Evolutionary conservation across 2,797 vertebrate species (phyloP), one percentile per base, ranked within the genome.

Genomic region (Sebastes goodei): DNA sequence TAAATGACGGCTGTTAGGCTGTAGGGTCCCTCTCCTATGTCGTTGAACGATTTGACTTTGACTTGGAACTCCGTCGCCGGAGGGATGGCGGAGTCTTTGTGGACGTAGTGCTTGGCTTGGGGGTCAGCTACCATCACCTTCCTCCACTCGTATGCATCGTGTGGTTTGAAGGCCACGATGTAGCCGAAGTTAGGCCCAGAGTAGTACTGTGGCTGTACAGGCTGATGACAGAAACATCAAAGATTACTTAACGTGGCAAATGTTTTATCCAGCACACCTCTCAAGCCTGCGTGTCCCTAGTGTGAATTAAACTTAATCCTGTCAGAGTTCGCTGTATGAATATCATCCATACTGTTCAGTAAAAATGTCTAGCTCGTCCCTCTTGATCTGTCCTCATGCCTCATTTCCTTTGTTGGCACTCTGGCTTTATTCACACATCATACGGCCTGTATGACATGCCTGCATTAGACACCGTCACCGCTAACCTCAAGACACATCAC

Each of bases 31-130:
- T 98, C 97, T 33, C 99, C 99, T 91, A 95, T 90, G 80, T 86
- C 95, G 92, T 99, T 99, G 92, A 97, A 99, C 1, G 97, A 97
- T 92, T 98, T 98, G 60, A 99, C 96, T 95, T 99, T 99, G 27
- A 99, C 98, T 89, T 97, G 95, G 76, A 98, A 99, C 12, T 96
- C 92, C 1, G 97, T 97, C 56, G 93, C 93, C 9, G 97, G 96
- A 5, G 92, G 90, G 88, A 98, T 96, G 69, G 94, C 93, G 32
- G 97, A 90, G 85, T 99, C 98, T 89, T 98, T 99, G 92, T 99
- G 97, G 70, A 99, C 93, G 2, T 98, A 99, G 8, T 94, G 96
- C 10, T 90, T 95, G 67, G 96, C 97, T 71, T 97, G 94, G 12
- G 97, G 96, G 78, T 99, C 96, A 4, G 97, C 92, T 15, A 99